Evolutionary conservation across 2,888 invertebrate genomes (phyloP).

Genomic region (Agrochola lota): DNA sequence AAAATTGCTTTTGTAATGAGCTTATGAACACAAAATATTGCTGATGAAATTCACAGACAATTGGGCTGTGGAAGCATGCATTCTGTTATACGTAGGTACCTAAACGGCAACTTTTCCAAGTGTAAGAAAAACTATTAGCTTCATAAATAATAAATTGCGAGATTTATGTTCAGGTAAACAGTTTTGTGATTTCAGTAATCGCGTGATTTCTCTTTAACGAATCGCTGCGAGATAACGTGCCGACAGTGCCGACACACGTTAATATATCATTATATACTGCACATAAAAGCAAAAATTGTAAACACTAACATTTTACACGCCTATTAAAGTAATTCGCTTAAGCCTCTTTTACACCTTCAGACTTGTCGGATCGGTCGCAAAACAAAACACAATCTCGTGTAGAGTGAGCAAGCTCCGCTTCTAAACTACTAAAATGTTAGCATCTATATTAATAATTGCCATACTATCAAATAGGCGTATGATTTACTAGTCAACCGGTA

Average conservation of each 20-base stretch:
- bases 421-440: conserved; percentile 30
- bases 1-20: neutral
- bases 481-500: conserved; percentile 51
- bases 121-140: neutral
- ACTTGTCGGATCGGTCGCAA: conserved; percentile 37
- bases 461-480: conserved; percentile 50
- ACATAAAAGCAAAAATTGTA: conserved; percentile 76
- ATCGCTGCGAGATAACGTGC: conserved; percentile 55
- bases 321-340: conserved; percentile 79
- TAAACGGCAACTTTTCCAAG: neutral
- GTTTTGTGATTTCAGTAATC: conserved; percentile 32
- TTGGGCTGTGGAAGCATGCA: neutral
- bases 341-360: conserved; percentile 58
- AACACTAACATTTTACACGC: conserved; percentile 78
- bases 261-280: conserved; percentile 64
- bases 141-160: conserved; percentile 2
- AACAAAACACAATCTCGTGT: neutral
- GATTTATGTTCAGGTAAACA: conserved; percentile 21
- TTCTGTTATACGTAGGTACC: neutral
- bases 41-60: neutral
- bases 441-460: conserved; percentile 41
- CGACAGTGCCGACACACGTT: conserved; percentile 60
- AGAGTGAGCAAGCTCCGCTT: neutral
- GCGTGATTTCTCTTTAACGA: conserved; percentile 49
- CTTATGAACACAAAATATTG: neutral